Evolutionary conservation across 2,888 invertebrate species (phyloP).

Genomic region (Pseudolycoriella hygida): DNA sequence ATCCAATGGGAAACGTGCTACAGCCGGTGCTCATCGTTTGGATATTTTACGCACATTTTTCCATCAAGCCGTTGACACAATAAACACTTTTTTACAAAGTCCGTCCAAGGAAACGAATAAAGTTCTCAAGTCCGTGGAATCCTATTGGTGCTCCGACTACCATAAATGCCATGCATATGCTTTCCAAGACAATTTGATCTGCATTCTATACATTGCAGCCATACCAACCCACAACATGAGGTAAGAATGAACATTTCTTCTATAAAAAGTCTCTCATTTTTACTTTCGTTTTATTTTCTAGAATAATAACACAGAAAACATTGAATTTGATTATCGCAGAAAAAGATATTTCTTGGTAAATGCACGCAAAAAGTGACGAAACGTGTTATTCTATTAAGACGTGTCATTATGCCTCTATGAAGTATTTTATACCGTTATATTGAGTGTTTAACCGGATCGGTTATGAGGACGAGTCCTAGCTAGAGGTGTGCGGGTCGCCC

Average conservation of each 20-base stretch:
- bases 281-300: conserved; percentile 17
- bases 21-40: conserved; percentile 45
- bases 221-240: conserved; percentile 64
- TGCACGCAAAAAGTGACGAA: not conserved
- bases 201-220: conserved; percentile 51
- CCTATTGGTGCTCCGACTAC: conserved; percentile 73
- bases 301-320: conserved; percentile 45
- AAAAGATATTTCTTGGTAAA: conserved; percentile 51
- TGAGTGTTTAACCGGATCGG: no score
- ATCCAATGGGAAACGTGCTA: conserved; percentile 17
- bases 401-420: no score
- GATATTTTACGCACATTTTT: conserved; percentile 61
- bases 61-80: conserved; percentile 43
- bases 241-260: conserved; percentile 12
- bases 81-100: conserved; percentile 25
- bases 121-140: conserved; percentile 29
- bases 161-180: conserved; percentile 68
- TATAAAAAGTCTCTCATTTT: conserved; percentile 9
- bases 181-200: conserved; percentile 46
- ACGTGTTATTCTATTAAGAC: no score
- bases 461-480: no score
- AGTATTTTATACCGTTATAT: no score
- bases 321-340: conserved; percentile 42
- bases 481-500: no score
- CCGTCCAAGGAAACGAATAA: conserved; percentile 8